phyloP scores from a whole-genome alignment of 2,797 vertebrate species.

The Anguilla anguilla region DNA sequence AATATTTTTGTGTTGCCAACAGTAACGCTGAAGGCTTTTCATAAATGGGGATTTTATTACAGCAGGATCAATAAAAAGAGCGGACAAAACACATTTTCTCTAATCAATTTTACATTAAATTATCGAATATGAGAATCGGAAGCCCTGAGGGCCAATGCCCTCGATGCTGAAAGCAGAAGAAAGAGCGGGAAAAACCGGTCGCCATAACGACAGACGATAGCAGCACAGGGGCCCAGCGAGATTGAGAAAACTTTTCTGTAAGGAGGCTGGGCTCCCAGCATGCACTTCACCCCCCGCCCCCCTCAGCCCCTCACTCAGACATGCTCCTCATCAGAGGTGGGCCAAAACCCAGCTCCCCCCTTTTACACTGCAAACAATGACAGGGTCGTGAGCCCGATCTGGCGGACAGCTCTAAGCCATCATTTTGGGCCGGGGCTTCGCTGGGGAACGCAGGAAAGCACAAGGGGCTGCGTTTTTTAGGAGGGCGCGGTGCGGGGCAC shows the following conservation, averaged over 20 bases:
- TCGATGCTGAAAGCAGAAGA: neutral
- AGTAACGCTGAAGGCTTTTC: neutral
- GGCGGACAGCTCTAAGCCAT: neutral
- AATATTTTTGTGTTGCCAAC: neutral
- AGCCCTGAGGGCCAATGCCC: neutral
- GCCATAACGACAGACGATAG: neutral
- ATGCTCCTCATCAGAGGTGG: neutral
- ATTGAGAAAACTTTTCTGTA: neutral
- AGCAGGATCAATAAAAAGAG: neutral
- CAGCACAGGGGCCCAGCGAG: neutral
- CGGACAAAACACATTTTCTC: neutral
- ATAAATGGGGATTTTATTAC: conserved; percentile 1
- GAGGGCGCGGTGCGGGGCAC: neutral
- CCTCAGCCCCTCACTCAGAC: neutral
- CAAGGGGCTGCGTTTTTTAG: neutral
- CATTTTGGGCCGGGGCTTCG: neutral
- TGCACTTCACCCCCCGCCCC: neutral
- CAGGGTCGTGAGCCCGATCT: neutral
- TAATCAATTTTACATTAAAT: conserved; percentile 1
- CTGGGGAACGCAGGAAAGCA: neutral
- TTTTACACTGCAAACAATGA: neutral
- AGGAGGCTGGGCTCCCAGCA: neutral
- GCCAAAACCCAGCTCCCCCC: neutral
- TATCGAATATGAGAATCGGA: neutral
- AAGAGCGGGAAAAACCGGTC: neutral